Evolutionary conservation across 2,113 vertebrate genomes (phyloP).

Genomic region (Syngnathus scovelli): DNA sequence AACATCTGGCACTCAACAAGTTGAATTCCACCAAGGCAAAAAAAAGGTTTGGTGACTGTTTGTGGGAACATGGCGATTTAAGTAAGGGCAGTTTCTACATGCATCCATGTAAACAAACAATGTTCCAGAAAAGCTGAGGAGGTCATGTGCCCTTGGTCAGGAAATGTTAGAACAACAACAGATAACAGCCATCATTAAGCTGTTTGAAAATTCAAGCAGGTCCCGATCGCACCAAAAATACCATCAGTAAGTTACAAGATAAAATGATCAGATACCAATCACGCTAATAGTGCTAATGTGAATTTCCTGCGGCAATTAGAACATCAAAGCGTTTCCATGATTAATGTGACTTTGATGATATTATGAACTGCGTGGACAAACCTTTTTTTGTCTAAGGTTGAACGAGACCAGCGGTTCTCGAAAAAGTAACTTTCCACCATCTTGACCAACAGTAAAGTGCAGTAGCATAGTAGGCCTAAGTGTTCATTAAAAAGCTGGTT

Average conservation of each 20-base stretch:
- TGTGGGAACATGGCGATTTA: constrained; percentile 63
- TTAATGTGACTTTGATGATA: constrained; percentile 34
- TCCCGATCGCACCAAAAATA: constrained; percentile 45
- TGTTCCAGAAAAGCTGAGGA: constrained; percentile 18
- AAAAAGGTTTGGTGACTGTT: constrained; percentile 77
- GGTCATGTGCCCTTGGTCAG: constrained; percentile 43
- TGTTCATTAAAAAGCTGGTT: no score
- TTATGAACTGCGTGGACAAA: neutral
- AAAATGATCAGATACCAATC: constrained; percentile 57
- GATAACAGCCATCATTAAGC: constrained; percentile 60
- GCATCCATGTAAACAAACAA: constrained; percentile 56
- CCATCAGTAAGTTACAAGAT: constrained; percentile 38
- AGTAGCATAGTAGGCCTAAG: no score
- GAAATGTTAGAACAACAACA: constrained; percentile 56
- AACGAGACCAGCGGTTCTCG: no score
- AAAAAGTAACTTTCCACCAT: no score
- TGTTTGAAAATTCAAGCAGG: constrained; percentile 52
- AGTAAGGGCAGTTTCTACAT: constrained; percentile 39
- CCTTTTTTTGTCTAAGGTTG: no score
- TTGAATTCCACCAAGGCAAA: constrained; percentile 47
- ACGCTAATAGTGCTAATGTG: constrained; percentile 45
- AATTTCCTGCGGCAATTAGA: constrained; percentile 28
- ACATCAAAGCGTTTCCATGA: constrained; percentile 13
- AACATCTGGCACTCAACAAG: no score
- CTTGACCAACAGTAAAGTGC: no score